Conservation (phyloP, 35 echinoderm and acorn worm genomes). For the Heliocidaris erythrogramma region DNA sequence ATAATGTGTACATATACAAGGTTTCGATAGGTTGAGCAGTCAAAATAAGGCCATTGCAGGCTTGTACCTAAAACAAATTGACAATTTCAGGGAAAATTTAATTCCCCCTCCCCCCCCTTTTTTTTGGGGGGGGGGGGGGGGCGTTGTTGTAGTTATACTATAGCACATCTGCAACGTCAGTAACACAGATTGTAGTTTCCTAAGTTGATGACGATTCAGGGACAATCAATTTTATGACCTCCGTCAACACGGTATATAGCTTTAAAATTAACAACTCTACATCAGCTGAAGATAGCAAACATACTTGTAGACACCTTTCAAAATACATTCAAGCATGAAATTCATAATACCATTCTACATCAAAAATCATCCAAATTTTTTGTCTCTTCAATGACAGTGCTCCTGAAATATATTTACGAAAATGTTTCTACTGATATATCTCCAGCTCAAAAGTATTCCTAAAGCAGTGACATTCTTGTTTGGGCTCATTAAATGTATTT, state of each 20-base stretch:
- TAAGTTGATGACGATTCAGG: neutral
- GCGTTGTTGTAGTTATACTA: neutral
- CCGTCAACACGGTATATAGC: neutral
- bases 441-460: no score
- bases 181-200: neutral
- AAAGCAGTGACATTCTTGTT: no score
- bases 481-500: no score
- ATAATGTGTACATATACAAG: neutral
- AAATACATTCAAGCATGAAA: neutral
- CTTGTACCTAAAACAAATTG: neutral
- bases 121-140: no score
- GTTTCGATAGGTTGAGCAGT: neutral
- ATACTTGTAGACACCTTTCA: neutral
- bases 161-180: neutral
- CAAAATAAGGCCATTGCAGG: neutral
- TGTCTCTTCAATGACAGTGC: no score
- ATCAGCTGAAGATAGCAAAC: neutral
- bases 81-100: neutral
- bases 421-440: no score
- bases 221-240: neutral
- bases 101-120: neutral
- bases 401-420: no score
- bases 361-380: no score
- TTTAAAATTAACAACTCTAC: neutral
- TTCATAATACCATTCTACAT: no score